phyloP scores from a whole-genome alignment of 2,797 vertebrate genomes.

The Hydrolagus colliei region DNA sequence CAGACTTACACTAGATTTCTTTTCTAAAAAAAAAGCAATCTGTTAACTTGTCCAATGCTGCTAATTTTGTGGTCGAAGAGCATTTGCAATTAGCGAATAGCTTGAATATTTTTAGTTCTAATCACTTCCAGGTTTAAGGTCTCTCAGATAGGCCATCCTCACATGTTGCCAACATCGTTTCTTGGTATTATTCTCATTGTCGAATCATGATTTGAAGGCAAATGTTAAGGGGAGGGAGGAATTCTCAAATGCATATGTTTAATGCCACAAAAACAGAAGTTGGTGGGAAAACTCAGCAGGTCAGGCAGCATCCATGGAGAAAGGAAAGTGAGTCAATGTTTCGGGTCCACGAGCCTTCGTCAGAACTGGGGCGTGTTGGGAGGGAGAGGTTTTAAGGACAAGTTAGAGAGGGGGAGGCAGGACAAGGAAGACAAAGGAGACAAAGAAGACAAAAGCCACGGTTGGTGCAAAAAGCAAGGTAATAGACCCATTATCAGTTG shows the following conservation, averaged over 20 bases:
- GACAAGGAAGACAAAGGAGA: too few relatives aligned
- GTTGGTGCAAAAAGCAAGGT: background rate
- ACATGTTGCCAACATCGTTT: background rate
- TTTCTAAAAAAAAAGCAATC: background rate
- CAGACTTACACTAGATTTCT: background rate
- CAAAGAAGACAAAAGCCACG: background rate
- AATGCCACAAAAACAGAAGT: background rate
- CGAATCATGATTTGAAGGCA: background rate
- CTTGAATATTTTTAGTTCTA: constrained; percentile 11
- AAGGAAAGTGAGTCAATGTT: too few relatives aligned
- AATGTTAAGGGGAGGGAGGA: background rate
- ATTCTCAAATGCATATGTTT: background rate
- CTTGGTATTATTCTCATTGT: background rate
- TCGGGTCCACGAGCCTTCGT: too few relatives aligned
- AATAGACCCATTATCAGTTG: background rate
- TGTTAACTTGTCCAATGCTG: background rate
- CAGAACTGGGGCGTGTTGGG: too few relatives aligned
- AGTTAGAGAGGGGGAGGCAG: too few relatives aligned
- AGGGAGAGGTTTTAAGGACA: too few relatives aligned
- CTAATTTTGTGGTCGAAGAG: constrained; percentile 12
- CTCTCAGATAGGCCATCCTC: background rate
- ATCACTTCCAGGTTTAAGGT: background rate
- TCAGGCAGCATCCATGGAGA: too few relatives aligned
- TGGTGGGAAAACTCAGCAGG: too few relatives aligned
- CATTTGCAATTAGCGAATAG: constrained; percentile 7